Evolutionary conservation across 2,888 invertebrate genomes (phyloP).

Genomic region (Lampropteryx suffumata): DNA sequence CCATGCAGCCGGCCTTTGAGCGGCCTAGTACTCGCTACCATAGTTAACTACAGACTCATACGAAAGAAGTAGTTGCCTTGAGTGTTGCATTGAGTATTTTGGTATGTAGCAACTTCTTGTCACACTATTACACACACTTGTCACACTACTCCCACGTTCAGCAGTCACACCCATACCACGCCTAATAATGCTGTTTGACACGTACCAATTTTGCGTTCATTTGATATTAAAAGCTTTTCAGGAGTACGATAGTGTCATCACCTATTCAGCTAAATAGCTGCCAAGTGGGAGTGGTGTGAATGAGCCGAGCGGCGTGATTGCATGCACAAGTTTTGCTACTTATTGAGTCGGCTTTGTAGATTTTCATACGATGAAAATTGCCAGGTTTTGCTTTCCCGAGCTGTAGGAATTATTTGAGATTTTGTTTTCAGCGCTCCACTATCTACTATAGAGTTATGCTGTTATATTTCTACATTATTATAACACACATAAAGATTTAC

Average conservation of each 20-base stretch:
- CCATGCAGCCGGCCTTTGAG: too few species aligned
- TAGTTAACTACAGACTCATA: too few species aligned
- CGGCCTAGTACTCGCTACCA: too few species aligned
- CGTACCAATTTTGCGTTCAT: slow-evolving; percentile 81
- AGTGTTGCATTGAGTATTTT: too few species aligned
- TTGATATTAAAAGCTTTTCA: slow-evolving; percentile 81
- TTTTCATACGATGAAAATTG: too few species aligned
- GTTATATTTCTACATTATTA: too few species aligned
- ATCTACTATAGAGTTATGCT: too few species aligned
- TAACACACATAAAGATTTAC: too few species aligned
- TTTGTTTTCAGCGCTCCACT: too few species aligned
- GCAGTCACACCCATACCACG: slow-evolving; percentile 41
- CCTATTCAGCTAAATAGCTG: slow-evolving; percentile 48
- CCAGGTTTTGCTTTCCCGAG: too few species aligned
- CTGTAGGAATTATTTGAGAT: background rate
- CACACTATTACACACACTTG: slow-evolving; percentile 5
- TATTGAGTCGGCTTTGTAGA: slow-evolving; percentile 2
- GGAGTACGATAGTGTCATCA: slow-evolving; percentile 50
- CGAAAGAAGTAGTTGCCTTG: too few species aligned
- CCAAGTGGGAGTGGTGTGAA: slow-evolving; percentile 17
- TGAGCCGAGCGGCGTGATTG: slow-evolving; percentile 12
- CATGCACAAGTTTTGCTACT: slow-evolving; percentile 5
- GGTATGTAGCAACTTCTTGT: background rate
- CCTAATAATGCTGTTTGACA: slow-evolving; percentile 79
- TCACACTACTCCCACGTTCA: slow-evolving; percentile 9